A percentile compares a stretch with the other conserved stretches of the same genome.
Conservation (phyloP, 2,113 vertebrate species). For the Vulpes lagopus region DNA sequence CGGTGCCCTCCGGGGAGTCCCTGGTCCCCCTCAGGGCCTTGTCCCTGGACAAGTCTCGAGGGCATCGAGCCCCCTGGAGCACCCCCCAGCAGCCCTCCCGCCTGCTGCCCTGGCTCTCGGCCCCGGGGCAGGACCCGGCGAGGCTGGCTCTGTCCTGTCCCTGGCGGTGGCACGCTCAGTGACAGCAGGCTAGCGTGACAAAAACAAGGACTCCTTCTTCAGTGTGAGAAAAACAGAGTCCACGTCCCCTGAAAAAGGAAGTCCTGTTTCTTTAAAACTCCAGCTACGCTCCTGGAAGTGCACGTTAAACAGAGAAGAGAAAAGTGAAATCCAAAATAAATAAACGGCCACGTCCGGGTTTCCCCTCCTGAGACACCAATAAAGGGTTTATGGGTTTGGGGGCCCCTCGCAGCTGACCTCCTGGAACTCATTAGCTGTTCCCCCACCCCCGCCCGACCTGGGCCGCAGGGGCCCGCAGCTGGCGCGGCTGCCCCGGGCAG, state of each 20-base stretch:
- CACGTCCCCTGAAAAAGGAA: background rate
- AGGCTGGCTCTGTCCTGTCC: background rate
- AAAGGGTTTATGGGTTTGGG: conserved; percentile 86
- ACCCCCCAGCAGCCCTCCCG: background rate
- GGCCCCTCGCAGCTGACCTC: conserved; percentile 85
- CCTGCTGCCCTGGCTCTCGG: background rate
- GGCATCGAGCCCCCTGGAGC: no score
- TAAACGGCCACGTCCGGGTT: conserved; percentile 87
- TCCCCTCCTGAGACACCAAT: conserved; percentile 86
- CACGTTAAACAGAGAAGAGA: conserved; percentile 76
- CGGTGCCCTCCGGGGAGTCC: fast-evolving
- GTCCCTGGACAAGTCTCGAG: no score
- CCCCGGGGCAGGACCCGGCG: background rate
- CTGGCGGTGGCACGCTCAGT: background rate
- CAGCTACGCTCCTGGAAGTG: conserved; percentile 70
- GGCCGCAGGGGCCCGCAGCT: conserved; percentile 7
- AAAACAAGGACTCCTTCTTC: background rate
- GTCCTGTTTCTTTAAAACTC: conserved; percentile 86
- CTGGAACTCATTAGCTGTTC: conserved; percentile 86
- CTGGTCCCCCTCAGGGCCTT: no score
- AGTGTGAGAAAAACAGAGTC: background rate
- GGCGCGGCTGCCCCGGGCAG: background rate
- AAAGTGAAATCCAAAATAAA: conserved; percentile 86
- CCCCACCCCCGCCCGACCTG: background rate
- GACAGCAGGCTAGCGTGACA: background rate